Conservation (phyloP, 2,888 invertebrate genomes). For the Sthenelais limicola region DNA sequence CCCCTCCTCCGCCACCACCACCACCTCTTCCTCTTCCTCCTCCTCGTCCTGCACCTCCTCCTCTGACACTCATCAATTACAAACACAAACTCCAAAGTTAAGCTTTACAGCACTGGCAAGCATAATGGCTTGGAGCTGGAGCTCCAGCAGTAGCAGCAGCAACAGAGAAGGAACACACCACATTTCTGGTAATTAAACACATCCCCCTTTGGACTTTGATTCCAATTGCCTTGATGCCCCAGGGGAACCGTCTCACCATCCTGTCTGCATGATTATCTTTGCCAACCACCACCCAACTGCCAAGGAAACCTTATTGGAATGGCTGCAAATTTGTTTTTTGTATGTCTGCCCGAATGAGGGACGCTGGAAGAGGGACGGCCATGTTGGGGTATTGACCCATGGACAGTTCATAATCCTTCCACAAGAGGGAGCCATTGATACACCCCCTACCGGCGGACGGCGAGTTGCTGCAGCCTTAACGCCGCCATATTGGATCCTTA, state of each 20-base stretch:
- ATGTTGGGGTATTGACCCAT: conserved; percentile 21
- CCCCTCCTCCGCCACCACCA: neutral
- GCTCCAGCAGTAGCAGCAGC: too few relatives aligned
- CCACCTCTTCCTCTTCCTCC: neutral
- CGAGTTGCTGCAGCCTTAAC: conserved; percentile 26
- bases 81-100: conserved; percentile 37
- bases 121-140: conserved; percentile 22
- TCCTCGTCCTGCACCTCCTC: conserved; percentile 17
- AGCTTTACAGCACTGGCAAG: conserved; percentile 10
- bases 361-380: too few relatives aligned
- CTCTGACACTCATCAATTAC: conserved; percentile 37
- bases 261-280: conserved; percentile 36
- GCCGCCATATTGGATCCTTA: neutral
- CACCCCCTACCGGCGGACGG: conserved; percentile 15
- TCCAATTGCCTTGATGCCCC: conserved; percentile 23
- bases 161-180: conserved; percentile 13
- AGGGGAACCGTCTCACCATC: conserved; percentile 16
- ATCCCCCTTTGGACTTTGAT: conserved; percentile 33
- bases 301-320: conserved; percentile 26
- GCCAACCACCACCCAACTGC: conserved; percentile 37
- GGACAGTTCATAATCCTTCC: conserved; percentile 37
- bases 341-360: conserved; percentile 22
- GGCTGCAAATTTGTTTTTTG: conserved; percentile 35
- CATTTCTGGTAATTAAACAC: conserved; percentile 35
- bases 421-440: conserved; percentile 7